Conservation (phyloP, 2,113 vertebrate genomes). For the Opisthocomus hoazin region DNA sequence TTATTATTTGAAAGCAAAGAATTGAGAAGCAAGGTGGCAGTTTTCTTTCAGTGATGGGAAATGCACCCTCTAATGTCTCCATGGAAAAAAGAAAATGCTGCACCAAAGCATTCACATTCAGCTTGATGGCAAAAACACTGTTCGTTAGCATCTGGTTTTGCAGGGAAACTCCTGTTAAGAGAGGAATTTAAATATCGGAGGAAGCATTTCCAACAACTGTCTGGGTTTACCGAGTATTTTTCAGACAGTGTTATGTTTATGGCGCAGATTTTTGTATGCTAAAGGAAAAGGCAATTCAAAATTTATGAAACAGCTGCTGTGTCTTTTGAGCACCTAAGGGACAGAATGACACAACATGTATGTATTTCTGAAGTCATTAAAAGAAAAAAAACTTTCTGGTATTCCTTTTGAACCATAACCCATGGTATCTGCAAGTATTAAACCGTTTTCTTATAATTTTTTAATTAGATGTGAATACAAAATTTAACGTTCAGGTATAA, state of each 20-base stretch:
- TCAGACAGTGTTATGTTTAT: constrained; percentile 43
- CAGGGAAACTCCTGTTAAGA: constrained; percentile 1
- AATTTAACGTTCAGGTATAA: background rate
- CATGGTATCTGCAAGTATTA: background rate
- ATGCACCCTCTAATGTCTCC: constrained; percentile 34
- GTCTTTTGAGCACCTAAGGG: constrained; percentile 39
- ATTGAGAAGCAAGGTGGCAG: constrained; percentile 30
- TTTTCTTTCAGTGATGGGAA: constrained; percentile 36
- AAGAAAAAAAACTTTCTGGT: background rate
- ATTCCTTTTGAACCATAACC: constrained; percentile 2
- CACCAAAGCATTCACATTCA: constrained; percentile 29
- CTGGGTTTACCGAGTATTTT: constrained; percentile 38
- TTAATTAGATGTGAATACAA: constrained; percentile 24
- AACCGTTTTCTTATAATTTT: background rate
- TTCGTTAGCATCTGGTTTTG: constrained; percentile 32
- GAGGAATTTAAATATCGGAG: constrained; percentile 23
- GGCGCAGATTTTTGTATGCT: constrained; percentile 20
- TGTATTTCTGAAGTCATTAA: constrained; percentile 25
- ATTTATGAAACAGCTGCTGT: constrained; percentile 48
- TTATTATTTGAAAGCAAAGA: constrained; percentile 45
- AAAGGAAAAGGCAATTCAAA: constrained; percentile 45
- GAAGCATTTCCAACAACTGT: constrained; percentile 33
- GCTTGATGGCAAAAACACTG: background rate
- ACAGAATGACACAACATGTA: constrained; percentile 6
- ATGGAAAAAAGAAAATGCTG: constrained; percentile 27